Conservation (phyloP, 2,888 invertebrate species). For the Dasypogon diadema region DNA sequence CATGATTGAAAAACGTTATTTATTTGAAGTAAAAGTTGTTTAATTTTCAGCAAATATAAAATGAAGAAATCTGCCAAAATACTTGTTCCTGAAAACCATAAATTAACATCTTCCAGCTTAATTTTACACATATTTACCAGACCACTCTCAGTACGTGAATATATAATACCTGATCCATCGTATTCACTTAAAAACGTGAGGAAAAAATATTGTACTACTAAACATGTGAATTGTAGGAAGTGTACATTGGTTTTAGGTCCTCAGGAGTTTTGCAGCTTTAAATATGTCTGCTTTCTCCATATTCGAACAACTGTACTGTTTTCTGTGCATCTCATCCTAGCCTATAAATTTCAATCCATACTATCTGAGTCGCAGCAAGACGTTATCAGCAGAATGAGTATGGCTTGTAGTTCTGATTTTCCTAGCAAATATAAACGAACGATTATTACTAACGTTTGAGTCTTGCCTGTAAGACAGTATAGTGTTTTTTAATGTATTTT, state of each 20-base stretch:
- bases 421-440: conserved; percentile 79
- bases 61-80: conserved; percentile 29
- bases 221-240: conserved; percentile 82
- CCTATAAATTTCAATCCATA: conserved; percentile 72
- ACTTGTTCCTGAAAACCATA: conserved; percentile 64
- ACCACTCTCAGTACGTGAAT: conserved; percentile 67
- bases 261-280: conserved; percentile 73
- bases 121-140: conserved; percentile 60
- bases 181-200: conserved; percentile 82
- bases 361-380: conserved; percentile 77
- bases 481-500: no score
- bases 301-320: conserved; percentile 72
- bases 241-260: conserved; percentile 70
- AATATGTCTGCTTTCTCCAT: conserved; percentile 73
- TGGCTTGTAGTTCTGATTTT: conserved; percentile 87
- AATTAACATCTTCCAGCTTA: conserved; percentile 61
- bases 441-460: conserved; percentile 89
- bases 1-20: conserved; percentile 82
- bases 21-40: conserved; percentile 70
- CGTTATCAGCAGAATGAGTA: conserved; percentile 96
- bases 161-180: conserved; percentile 86
- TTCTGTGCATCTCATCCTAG: conserved; percentile 78
- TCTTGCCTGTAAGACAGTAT: conserved; percentile 82
- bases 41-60: conserved; percentile 65
- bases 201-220: conserved; percentile 73